Evolutionary conservation across 1,140 invertebrate genomes (phyloP).

Genomic region (Dufourea novaeangliae): DNA sequence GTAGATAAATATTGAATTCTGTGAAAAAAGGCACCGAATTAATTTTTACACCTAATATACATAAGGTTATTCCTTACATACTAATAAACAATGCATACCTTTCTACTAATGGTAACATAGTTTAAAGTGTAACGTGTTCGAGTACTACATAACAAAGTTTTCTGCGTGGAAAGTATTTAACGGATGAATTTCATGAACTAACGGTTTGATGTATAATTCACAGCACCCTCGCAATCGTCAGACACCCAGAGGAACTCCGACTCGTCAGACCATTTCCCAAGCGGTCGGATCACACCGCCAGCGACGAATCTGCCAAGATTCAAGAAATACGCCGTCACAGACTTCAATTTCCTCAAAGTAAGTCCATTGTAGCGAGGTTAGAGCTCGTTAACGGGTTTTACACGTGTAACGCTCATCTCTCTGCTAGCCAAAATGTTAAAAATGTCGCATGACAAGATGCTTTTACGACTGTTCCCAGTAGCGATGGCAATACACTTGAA

Average conservation of each 20-base stretch:
- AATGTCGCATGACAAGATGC: slow-evolving; percentile 11
- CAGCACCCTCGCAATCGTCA: slow-evolving; percentile 78
- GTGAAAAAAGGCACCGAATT: too few relatives aligned
- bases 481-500: too few relatives aligned
- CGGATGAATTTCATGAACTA: background rate
- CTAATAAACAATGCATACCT: too few relatives aligned
- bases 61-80: too few relatives aligned
- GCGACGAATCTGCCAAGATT: slow-evolving; percentile 93
- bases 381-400: slow-evolving; percentile 1
- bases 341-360: slow-evolving; percentile 96
- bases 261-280: slow-evolving; percentile 84
- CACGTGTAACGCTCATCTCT: background rate
- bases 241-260: slow-evolving; percentile 77
- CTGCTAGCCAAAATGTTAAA: background rate
- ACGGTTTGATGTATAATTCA: background rate
- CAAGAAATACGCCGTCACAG: slow-evolving; percentile 93
- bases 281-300: slow-evolving; percentile 90
- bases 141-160: too few relatives aligned
- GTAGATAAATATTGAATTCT: too few relatives aligned
- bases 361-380: slow-evolving; percentile 31
- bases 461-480: too few relatives aligned
- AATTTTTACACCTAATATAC: too few relatives aligned
- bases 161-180: background rate
- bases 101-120: too few relatives aligned
- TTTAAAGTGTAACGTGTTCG: too few relatives aligned